phyloP scores from a whole-genome alignment of 2,888 invertebrate genomes.

The Euplagia quadripunctaria region DNA sequence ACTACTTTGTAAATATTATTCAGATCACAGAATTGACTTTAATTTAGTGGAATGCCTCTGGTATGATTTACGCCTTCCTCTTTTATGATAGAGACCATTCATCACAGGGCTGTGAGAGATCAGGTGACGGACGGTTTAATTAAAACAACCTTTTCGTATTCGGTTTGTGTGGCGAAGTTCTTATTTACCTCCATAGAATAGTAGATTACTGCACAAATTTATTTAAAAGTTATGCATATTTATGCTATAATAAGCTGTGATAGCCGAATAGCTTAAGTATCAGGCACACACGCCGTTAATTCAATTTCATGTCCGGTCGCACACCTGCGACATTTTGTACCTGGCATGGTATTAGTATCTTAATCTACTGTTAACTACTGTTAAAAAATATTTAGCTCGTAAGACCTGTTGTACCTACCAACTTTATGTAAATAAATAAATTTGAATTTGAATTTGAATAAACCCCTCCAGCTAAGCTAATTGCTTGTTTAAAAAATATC shows the following conservation, averaged over 20 bases:
- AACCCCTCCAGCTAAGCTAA: too few relatives aligned
- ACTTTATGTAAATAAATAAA: too few relatives aligned
- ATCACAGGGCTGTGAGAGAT: neutral
- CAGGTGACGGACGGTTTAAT: neutral
- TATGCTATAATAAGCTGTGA: neutral
- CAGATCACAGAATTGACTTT: conserved; percentile 16
- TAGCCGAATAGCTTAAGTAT: neutral
- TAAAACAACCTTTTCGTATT: neutral
- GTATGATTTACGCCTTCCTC: conserved; percentile 18
- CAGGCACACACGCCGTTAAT: neutral
- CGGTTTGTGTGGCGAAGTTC: too few relatives aligned
- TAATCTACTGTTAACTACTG: neutral
- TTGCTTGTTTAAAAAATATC: too few relatives aligned
- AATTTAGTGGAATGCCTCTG: neutral
- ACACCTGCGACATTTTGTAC: neutral
- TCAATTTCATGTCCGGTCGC: neutral
- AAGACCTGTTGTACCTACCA: too few relatives aligned
- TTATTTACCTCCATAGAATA: neutral
- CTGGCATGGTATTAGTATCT: neutral
- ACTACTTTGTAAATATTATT: conserved; percentile 4
- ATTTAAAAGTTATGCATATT: neutral
- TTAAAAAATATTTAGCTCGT: too few relatives aligned
- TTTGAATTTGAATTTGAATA: too few relatives aligned
- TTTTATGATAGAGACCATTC: conserved; percentile 6
- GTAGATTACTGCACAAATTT: neutral